These are phyloP conservation scores for Pteropus rufus DNA, from an alignment of 2,797 vertebrate genomes.

Conservation along the genomic window DNA sequence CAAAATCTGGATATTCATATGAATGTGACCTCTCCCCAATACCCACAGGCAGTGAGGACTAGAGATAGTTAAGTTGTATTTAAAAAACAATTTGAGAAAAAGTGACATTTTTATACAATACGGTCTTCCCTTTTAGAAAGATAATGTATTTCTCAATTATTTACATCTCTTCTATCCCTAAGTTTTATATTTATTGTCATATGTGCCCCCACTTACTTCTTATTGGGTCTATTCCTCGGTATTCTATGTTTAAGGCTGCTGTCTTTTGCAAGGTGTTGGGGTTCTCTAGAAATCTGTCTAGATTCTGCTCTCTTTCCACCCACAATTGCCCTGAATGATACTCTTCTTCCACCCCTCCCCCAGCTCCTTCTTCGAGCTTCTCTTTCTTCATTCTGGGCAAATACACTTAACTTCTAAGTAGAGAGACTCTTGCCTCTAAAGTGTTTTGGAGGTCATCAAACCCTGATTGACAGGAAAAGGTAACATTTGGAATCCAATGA, in stretches of 20 bases:
- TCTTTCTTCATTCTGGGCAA: slow-evolving; percentile 29
- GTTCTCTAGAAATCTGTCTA: not conserved
- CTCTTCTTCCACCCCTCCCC: not conserved
- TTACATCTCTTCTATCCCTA: not conserved
- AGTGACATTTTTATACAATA: not conserved
- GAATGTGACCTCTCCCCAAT: not conserved
- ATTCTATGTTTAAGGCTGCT: not conserved
- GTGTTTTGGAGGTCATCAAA: slow-evolving; percentile 59
- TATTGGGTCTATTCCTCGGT: not conserved
- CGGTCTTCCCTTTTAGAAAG: not conserved
- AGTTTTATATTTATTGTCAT: not conserved
- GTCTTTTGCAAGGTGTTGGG: not conserved
- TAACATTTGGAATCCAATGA: slow-evolving; percentile 66
- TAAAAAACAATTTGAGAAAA: slow-evolving; percentile 37
- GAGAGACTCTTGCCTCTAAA: slow-evolving; percentile 10
- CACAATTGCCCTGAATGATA: not conserved
- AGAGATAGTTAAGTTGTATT: not conserved
- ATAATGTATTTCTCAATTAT: not conserved
- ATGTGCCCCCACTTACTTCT: not conserved
- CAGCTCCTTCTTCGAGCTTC: not conserved
- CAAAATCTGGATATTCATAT: not conserved
- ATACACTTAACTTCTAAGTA: slow-evolving; percentile 10
- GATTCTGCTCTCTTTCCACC: not conserved
- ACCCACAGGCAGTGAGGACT: not conserved
- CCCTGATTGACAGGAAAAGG: slow-evolving; percentile 59